Percentiles rank a stretch among this genome's conserved stretches.
phyloP scores from a whole-genome alignment of 2,888 invertebrate species.

The Amphimallon solstitiale region DNA sequence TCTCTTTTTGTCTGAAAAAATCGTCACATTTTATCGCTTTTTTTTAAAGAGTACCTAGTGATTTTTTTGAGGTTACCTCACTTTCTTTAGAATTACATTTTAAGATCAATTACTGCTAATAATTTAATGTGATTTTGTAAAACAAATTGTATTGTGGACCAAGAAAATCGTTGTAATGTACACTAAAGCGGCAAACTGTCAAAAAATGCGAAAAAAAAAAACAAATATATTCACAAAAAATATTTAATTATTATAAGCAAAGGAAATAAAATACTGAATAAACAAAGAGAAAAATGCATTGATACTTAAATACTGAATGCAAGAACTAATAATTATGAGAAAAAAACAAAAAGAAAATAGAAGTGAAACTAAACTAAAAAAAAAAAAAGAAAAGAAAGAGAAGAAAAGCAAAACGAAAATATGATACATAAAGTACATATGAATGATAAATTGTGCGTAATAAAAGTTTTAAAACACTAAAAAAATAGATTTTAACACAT shows the following conservation, averaged over 20 bases:
- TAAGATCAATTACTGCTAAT: too few relatives aligned
- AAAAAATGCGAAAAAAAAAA: constrained; percentile 4
- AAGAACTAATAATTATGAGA: constrained; percentile 46
- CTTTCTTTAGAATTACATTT: too few relatives aligned
- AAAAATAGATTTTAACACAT: constrained; percentile 67
- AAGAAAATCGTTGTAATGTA: too few relatives aligned
- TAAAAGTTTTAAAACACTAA: constrained; percentile 53
- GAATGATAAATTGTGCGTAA: constrained; percentile 59
- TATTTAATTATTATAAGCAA: constrained; percentile 28
- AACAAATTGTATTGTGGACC: too few relatives aligned
- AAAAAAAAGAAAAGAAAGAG: too few relatives aligned
- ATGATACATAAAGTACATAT: constrained; percentile 39
- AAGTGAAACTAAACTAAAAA: constrained; percentile 41
- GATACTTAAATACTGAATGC: constrained; percentile 53
- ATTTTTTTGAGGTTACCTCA: too few relatives aligned
- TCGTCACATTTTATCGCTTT: too few relatives aligned
- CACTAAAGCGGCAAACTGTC: background rate
- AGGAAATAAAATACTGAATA: constrained; percentile 47
- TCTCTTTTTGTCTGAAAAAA: too few relatives aligned
- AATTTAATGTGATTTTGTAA: too few relatives aligned
- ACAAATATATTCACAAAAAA: constrained; percentile 15
- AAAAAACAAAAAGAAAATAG: constrained; percentile 40
- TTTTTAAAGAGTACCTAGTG: too few relatives aligned
- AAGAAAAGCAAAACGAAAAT: constrained; percentile 32
- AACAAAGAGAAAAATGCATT: constrained; percentile 50